Evolutionary conservation across 1,140 invertebrate species (phyloP), one percentile per base, ranked within the genome.

Genomic region (Luehdorfia chinensis): DNA sequence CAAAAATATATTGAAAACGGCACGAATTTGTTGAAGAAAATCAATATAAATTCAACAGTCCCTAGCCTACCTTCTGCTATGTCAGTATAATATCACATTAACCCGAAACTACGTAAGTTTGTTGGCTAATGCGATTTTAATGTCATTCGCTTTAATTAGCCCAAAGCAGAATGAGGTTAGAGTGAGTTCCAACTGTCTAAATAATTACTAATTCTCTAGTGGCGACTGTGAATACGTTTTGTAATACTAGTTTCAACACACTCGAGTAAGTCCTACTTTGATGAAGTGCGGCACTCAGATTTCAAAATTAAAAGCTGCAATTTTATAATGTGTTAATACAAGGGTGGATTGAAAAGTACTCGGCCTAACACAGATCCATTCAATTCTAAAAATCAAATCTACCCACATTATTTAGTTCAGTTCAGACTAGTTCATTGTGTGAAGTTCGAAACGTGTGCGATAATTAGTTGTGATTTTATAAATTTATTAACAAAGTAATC

Each of bases 71-170:
- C 18, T 43, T 43, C 33, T 11, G 37, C 39, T 28, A 19, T 18
- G 39, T 47, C 21, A 18, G 54, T 49, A 55, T 54, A 47, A 65
- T 61, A 63, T 59, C 55, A 55, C 54, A 51, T 54, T 58, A 66
- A 52, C 50, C 50, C 47, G 46, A 34, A 57, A 64, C 59, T 56
- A 46, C 47, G 49, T 54, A 58, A 67, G 55, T 70, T 67, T 53
- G 56, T 37, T 12, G 58, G 63, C 61, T 76, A 74, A 78, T 76
- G 75, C 57, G 65, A 62, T 76, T 76, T 81, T 78, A 78, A 76
- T 74, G 71, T 65, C 65, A 67, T 75, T 66, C 59, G 47, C 56
- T 66, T 59, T 72, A 78, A 81, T 78, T 73, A 71, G 59, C 63
- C 50, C 31, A 57, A 39, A 62, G 63, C 60, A 59, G 52, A 80